These are phyloP conservation scores for Octonoba sinensis DNA, from an alignment of 2,888 invertebrate species.

Conservation along the genomic window DNA sequence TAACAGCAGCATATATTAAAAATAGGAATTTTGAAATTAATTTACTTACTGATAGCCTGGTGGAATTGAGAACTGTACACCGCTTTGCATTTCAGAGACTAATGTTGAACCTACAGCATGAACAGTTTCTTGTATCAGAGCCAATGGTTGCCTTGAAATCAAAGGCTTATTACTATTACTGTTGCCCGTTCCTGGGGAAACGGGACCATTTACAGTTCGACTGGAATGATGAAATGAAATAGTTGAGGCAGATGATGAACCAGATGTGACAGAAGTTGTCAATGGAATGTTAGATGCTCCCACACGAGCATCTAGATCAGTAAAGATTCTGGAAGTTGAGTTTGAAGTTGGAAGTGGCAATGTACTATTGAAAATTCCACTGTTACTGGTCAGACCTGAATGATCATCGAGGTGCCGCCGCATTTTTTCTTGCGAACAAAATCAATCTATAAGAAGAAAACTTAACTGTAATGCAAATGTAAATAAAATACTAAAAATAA, in stretches of 20 bases:
- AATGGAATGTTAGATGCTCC: conserved; percentile 30
- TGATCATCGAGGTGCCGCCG: conserved; percentile 63
- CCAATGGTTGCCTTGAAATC: conserved; percentile 49
- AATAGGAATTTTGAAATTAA: too few relatives aligned
- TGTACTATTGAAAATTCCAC: conserved; percentile 16
- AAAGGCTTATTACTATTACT: conserved; percentile 23
- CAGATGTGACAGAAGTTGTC: conserved; percentile 17
- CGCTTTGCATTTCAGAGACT: conserved; percentile 55
- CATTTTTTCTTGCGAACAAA: conserved; percentile 63
- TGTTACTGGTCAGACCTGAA: conserved; percentile 40
- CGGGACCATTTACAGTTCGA: conserved; percentile 17
- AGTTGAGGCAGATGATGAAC: conserved; percentile 2
- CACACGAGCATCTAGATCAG: conserved; percentile 30
- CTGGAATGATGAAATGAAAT: conserved; percentile 29
- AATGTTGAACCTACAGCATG: conserved; percentile 39
- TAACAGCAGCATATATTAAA: too few relatives aligned
- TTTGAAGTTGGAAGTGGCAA: conserved; percentile 9
- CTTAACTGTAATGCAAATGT: too few relatives aligned
- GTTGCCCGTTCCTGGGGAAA: conserved; percentile 14
- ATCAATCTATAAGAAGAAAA: conserved; percentile 25
- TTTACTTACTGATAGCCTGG: conserved; percentile 58
- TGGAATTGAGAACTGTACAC: conserved; percentile 58
- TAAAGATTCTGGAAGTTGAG: conserved; percentile 12
- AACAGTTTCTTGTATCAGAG: conserved; percentile 55
- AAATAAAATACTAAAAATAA: too few relatives aligned